Conservation (phyloP, 2,888 invertebrate genomes). For the Anarsia innoxiella region DNA sequence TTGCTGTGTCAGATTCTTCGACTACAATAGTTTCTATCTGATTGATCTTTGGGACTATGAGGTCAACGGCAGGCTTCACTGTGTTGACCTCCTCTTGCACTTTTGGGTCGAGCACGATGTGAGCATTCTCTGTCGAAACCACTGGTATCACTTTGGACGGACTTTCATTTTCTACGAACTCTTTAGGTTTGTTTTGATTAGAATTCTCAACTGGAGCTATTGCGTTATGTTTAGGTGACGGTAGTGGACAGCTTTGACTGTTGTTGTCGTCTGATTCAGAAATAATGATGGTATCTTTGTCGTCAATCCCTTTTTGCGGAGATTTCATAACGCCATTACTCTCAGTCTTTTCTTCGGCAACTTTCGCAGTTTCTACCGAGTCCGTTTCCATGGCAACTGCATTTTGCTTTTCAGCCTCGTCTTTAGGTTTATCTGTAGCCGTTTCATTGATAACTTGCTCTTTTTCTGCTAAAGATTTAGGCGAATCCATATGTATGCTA, state of each 20-base stretch:
- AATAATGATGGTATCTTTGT: constrained; percentile 65
- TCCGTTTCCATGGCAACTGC: constrained; percentile 23
- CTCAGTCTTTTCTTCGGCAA: constrained; percentile 34
- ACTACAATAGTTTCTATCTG: constrained; percentile 63
- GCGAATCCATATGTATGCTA: constrained; percentile 67
- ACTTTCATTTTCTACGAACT: constrained; percentile 54
- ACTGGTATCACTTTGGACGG: constrained; percentile 61
- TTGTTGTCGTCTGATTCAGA: constrained; percentile 69
- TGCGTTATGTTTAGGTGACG: constrained; percentile 55
- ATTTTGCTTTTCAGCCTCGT: constrained; percentile 26
- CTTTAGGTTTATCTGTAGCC: constrained; percentile 35
- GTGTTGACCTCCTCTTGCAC: constrained; percentile 45
- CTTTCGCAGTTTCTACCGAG: constrained; percentile 26
- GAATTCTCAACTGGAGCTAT: constrained; percentile 39
- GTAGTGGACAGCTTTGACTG: constrained; percentile 66
- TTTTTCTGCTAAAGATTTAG: constrained; percentile 58
- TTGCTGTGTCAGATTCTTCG: constrained; percentile 54
- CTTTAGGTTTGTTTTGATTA: constrained; percentile 50
- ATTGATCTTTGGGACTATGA: constrained; percentile 48
- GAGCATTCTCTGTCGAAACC: constrained; percentile 59
- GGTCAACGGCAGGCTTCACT: constrained; percentile 40
- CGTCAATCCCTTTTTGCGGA: constrained; percentile 46
- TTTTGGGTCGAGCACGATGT: constrained; percentile 60
- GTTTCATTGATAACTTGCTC: constrained; percentile 55
- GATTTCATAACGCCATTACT: constrained; percentile 48